Evolutionary conservation across 1,140 invertebrate species (phyloP).

Genomic region (Sitobion miscanthi): DNA sequence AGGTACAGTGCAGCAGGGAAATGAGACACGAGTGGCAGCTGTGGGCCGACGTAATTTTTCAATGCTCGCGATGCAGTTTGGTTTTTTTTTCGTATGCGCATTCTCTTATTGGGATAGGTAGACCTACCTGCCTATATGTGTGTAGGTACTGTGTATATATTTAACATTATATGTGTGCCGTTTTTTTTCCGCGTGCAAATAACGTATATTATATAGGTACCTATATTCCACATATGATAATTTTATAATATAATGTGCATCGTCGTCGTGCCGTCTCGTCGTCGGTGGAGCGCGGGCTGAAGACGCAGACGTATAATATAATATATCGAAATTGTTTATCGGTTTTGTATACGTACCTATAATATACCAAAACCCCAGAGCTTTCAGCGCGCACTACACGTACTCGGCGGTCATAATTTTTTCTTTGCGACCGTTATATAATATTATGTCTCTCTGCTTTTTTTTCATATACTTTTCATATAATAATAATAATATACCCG

Average conservation of each 20-base stretch:
- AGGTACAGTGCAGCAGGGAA: neutral
- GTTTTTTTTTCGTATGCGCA: neutral
- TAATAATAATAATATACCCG: neutral
- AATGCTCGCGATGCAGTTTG: neutral
- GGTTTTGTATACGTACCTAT: neutral
- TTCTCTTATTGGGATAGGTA: neutral
- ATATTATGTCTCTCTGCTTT: neutral
- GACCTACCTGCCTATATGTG: neutral
- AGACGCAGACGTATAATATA: neutral
- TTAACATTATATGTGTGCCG: neutral
- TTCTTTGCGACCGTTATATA: neutral
- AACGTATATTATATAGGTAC: neutral
- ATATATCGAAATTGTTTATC: constrained; percentile 35
- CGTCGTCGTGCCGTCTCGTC: neutral
- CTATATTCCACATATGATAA: neutral
- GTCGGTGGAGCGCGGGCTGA: neutral
- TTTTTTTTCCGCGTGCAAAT: neutral
- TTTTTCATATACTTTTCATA: neutral
- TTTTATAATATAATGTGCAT: neutral
- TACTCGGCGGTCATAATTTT: neutral
- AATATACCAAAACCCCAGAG: neutral
- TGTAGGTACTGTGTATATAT: neutral
- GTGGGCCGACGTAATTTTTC: constrained; percentile 23
- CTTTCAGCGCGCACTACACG: neutral
- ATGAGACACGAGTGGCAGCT: constrained; percentile 21